Conservation (phyloP, 2,113 vertebrate species). For the Malurus melanocephalus region DNA sequence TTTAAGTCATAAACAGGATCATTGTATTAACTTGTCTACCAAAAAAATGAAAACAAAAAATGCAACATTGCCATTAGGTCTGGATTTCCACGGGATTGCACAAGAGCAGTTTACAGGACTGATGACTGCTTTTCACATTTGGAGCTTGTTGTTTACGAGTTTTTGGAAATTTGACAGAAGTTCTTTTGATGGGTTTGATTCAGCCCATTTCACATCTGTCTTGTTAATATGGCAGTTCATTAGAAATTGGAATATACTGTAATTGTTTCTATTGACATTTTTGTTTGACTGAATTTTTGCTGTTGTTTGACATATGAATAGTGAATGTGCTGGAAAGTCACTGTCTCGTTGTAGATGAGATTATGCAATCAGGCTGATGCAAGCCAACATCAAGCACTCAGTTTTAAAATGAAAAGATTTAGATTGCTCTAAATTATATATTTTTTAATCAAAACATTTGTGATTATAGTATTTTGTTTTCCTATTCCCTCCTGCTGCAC, state of each 20-base stretch:
- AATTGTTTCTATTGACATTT: slow-evolving; percentile 45
- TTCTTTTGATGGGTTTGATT: slow-evolving; percentile 39
- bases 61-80: not conserved
- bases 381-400: not conserved
- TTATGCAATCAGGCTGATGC: slow-evolving; percentile 22
- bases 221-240: slow-evolving; percentile 26
- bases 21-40: not conserved
- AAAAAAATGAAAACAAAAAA: not conserved
- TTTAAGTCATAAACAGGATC: not conserved
- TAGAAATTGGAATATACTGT: slow-evolving; percentile 40
- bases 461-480: slow-evolving; percentile 30
- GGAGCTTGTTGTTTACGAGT: slow-evolving; percentile 31
- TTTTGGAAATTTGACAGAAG: slow-evolving; percentile 25
- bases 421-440: slow-evolving; percentile 24
- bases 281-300: slow-evolving; percentile 28
- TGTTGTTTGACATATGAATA: not conserved
- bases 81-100: not conserved
- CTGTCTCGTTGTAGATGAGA: slow-evolving; percentile 13
- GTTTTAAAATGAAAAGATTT: slow-evolving; percentile 37
- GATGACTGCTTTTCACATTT: slow-evolving; percentile 21
- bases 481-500: not conserved
- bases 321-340: slow-evolving; percentile 14
- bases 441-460: slow-evolving; percentile 41
- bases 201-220: slow-evolving; percentile 38
- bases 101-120: not conserved